Percentiles rank a stretch among this genome's conserved stretches.
Conservation (phyloP, 37 sponge, comb jelly and placozoan genomes). For the Tethya wilhelma region DNA sequence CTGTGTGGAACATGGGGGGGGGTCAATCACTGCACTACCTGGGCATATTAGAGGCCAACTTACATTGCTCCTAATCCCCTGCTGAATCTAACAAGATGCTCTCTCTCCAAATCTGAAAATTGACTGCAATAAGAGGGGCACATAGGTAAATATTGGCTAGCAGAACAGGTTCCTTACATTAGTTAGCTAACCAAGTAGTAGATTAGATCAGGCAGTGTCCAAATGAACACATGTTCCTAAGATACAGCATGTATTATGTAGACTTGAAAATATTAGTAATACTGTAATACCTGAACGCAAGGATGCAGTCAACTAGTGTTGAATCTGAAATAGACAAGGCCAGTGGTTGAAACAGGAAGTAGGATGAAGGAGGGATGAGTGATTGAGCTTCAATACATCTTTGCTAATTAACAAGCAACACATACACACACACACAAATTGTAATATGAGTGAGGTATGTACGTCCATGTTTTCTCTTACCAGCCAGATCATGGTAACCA, state of each 20-base stretch:
- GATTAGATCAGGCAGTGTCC: no score
- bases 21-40: neutral
- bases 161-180: neutral
- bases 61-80: constrained; percentile 62
- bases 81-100: constrained; percentile 63
- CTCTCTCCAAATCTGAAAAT: constrained; percentile 70
- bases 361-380: constrained; percentile 47
- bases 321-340: constrained; percentile 28
- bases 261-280: neutral
- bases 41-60: constrained; percentile 5
- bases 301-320: constrained; percentile 56
- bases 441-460: neutral
- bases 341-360: constrained; percentile 76
- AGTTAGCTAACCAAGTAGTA: neutral
- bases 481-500: constrained; percentile 60
- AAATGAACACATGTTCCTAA: neutral
- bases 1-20: constrained; percentile 20
- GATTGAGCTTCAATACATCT: constrained; percentile 37
- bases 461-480: neutral
- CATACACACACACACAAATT: neutral
- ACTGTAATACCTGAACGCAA: constrained; percentile 58
- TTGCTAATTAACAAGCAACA: constrained; percentile 39
- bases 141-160: neutral
- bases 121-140: constrained; percentile 40
- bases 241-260: neutral